Evolutionary conservation across 2,113 vertebrate genomes (phyloP).

Genomic region (Pycnonotus jocosus): DNA sequence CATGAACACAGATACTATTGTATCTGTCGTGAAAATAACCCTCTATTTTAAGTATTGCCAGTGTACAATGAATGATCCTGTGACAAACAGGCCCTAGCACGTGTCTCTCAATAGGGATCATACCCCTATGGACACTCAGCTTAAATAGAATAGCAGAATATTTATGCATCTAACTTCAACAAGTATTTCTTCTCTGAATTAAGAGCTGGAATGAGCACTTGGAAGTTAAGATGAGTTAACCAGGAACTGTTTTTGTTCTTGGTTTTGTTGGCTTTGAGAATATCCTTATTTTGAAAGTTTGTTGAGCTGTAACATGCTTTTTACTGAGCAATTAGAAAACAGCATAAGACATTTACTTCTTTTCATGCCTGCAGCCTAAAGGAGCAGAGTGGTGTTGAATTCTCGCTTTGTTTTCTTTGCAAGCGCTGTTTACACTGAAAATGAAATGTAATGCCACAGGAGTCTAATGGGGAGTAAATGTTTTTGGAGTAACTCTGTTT

Average conservation of each 20-base stretch:
- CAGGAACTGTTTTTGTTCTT: neutral
- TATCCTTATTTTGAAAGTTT: neutral
- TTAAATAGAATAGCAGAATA: neutral
- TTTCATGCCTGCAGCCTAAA: neutral
- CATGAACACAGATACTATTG: neutral
- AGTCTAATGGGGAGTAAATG: neutral
- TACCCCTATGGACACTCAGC: accelerated
- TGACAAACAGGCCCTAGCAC: neutral
- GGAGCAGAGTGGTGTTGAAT: neutral
- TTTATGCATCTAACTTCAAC: neutral
- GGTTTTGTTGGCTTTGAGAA: neutral
- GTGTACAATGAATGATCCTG: neutral
- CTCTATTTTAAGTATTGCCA: neutral
- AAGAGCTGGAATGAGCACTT: neutral
- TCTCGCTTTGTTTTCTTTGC: neutral
- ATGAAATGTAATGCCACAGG: neutral
- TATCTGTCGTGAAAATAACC: neutral
- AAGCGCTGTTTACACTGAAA: neutral
- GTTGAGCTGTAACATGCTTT: neutral
- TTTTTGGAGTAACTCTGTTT: neutral
- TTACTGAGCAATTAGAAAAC: neutral
- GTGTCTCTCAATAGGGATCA: neutral
- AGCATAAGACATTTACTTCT: neutral
- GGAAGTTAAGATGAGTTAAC: neutral
- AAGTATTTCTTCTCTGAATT: neutral